Evolutionary conservation across 2,888 invertebrate species (phyloP).

Genomic region (Patella ulyssiponensis): DNA sequence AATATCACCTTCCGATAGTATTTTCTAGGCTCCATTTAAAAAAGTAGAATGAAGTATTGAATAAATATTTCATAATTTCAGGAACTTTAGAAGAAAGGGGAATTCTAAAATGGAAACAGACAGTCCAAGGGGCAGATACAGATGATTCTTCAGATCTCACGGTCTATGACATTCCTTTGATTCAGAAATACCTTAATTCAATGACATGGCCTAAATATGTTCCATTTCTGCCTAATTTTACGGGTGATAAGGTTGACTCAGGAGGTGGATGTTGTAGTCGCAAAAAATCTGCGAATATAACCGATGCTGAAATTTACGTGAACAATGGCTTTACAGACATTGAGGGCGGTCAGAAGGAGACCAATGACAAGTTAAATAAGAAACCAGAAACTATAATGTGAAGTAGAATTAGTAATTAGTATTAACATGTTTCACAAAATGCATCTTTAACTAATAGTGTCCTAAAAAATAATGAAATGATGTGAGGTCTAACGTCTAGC

Average conservation of each 20-base stretch:
- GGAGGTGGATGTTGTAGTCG: background rate
- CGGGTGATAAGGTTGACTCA: background rate
- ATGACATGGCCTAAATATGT: slow-evolving; percentile 42
- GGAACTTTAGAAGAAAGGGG: slow-evolving; percentile 84
- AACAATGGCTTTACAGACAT: background rate
- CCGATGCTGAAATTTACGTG: background rate
- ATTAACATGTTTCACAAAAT: too few species aligned
- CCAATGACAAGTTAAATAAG: background rate
- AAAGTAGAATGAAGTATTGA: too few species aligned
- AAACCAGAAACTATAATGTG: too few species aligned
- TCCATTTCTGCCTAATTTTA: slow-evolving; percentile 49
- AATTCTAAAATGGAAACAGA: slow-evolving; percentile 81
- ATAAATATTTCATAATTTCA: slow-evolving; percentile 60
- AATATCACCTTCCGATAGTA: too few species aligned
- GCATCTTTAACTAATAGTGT: too few species aligned
- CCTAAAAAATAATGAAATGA: too few species aligned
- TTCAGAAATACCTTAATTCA: slow-evolving; percentile 52
- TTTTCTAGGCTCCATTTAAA: too few species aligned
- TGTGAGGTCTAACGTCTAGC: too few species aligned
- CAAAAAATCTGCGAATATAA: background rate
- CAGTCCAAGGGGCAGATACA: slow-evolving; percentile 15
- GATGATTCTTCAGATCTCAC: slow-evolving; percentile 50
- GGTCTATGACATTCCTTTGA: slow-evolving; percentile 63
- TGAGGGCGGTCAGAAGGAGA: background rate
- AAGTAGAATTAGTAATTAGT: too few species aligned